These are phyloP conservation scores for Danio aesculapii DNA, from an alignment of 2,797 vertebrate species.

Conservation along the genomic window DNA sequence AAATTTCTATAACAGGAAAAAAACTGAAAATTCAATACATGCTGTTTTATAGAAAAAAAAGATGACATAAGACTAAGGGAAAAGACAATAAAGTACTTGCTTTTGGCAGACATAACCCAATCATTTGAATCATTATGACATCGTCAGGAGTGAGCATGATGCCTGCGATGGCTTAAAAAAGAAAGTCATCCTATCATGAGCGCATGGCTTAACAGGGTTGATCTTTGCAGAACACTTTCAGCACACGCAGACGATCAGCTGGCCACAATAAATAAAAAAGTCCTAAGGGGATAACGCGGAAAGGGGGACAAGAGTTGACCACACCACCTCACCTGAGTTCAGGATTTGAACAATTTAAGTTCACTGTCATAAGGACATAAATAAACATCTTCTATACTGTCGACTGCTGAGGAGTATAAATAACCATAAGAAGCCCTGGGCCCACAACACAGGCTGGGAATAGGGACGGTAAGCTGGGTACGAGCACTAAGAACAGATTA, in stretches of 20 bases:
- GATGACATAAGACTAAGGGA: neutral
- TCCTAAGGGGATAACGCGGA: neutral
- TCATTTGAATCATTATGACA: conserved; percentile 14
- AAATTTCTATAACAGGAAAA: neutral
- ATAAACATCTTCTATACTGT: conserved; percentile 60
- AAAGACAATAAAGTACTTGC: neutral
- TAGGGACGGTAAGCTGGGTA: conserved; percentile 77
- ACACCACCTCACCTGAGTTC: neutral
- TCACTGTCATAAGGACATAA: conserved; percentile 63
- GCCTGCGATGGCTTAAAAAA: conserved; percentile 8
- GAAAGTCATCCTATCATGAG: neutral
- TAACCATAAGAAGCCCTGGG: conserved; percentile 78
- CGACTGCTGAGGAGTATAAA: conserved; percentile 75
- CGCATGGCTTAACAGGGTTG: conserved; percentile 9
- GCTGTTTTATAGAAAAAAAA: conserved; percentile 2
- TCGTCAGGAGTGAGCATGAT: conserved; percentile 11
- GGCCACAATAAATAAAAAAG: neutral
- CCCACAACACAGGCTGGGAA: conserved; percentile 69
- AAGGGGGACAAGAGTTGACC: neutral
- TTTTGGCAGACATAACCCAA: conserved; percentile 1
- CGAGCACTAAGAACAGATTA: conserved; percentile 82
- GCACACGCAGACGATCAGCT: neutral
- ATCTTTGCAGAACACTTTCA: conserved; percentile 1
- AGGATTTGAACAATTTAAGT: conserved; percentile 38
- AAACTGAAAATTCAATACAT: neutral